phyloP scores from a whole-genome alignment of 2,797 vertebrate genomes.

The Zenarchopterus dispar region DNA sequence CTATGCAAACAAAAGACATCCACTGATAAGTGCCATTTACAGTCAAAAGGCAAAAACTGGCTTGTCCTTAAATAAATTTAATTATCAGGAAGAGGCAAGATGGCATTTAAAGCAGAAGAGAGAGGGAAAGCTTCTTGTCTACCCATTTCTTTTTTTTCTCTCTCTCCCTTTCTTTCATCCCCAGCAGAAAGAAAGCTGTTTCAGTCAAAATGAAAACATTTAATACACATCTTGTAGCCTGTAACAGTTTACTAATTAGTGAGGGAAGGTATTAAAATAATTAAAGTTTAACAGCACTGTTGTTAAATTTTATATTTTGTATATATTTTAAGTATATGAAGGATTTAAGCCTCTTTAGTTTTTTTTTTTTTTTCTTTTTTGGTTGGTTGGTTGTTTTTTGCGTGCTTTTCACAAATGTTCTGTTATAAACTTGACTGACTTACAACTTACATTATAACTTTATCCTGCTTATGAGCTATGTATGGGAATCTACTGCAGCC shows the following conservation, averaged over 20 bases:
- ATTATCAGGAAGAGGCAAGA: background rate
- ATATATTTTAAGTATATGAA: too few species aligned
- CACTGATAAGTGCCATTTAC: constrained; percentile 4
- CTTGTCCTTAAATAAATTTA: background rate
- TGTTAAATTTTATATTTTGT: too few species aligned
- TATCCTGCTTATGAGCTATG: too few species aligned
- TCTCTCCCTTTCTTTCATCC: too few species aligned
- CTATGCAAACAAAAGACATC: background rate
- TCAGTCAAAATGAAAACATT: background rate
- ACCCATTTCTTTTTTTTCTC: background rate
- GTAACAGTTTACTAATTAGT: background rate
- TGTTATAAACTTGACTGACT: too few species aligned
- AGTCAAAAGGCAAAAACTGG: background rate
- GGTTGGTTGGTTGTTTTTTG: too few species aligned
- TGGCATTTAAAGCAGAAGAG: constrained; percentile 3
- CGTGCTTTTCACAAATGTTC: too few species aligned
- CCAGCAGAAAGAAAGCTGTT: background rate
- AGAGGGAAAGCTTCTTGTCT: background rate
- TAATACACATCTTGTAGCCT: background rate
- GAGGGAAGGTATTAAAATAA: background rate
- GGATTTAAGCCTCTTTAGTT: too few species aligned
- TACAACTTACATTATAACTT: too few species aligned
- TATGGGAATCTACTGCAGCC: too few species aligned
- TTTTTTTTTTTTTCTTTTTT: too few species aligned
- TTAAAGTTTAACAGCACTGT: background rate